A percentile compares a stretch with the other conserved stretches of the same genome.
These are phyloP conservation scores for Cryptosula pallasiana DNA, from an alignment of 2,888 invertebrate species.

Conservation along the genomic window DNA sequence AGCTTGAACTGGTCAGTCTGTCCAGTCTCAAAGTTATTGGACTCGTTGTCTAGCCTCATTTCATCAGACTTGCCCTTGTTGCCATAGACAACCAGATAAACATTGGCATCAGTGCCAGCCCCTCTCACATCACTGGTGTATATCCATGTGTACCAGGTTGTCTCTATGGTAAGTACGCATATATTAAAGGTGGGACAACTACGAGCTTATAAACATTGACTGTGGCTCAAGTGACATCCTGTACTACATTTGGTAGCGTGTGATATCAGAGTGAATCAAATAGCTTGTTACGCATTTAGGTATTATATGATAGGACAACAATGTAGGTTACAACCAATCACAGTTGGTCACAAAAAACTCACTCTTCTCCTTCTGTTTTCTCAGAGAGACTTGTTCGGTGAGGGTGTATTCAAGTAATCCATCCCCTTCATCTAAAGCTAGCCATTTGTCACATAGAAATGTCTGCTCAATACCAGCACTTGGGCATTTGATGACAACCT, in stretches of 20 bases:
- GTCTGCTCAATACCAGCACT: constrained; percentile 49
- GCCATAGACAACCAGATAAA: constrained; percentile 49
- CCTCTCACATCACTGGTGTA: constrained; percentile 44
- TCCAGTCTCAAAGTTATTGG: constrained; percentile 50
- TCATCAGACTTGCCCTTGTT: constrained; percentile 51
- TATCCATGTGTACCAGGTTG: constrained; percentile 47
- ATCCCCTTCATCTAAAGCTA: constrained; percentile 48
- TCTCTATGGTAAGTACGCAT: constrained; percentile 39
- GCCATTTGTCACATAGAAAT: constrained; percentile 50
- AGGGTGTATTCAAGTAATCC: constrained; percentile 47
- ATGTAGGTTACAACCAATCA: too few relatives aligned
- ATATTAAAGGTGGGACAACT: too few relatives aligned
- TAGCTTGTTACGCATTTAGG: too few relatives aligned
- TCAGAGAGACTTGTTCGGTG: constrained; percentile 41
- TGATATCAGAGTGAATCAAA: too few relatives aligned
- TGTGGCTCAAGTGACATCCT: too few relatives aligned
- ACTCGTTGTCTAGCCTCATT: constrained; percentile 43
- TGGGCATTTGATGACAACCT: constrained; percentile 49
- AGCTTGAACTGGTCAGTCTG: constrained; percentile 48
- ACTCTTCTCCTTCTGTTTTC: constrained; percentile 45
- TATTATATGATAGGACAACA: too few relatives aligned
- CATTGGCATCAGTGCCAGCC: constrained; percentile 53
- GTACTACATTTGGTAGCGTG: too few relatives aligned
- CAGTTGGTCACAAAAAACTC: too few relatives aligned
- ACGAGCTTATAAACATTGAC: too few relatives aligned